phyloP scores from a whole-genome alignment of 1,140 invertebrate species.

The Dryas iulia region DNA sequence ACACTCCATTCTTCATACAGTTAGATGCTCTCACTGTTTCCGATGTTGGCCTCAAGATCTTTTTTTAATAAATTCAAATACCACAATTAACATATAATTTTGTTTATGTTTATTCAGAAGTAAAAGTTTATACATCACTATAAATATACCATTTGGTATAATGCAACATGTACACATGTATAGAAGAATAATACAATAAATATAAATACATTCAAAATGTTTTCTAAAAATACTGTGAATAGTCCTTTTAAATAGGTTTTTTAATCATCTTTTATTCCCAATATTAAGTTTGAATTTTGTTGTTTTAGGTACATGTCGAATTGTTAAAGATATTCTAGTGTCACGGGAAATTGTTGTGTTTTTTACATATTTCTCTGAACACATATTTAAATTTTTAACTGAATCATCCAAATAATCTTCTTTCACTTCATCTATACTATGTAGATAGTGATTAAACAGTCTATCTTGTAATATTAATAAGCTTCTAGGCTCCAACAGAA shows the following conservation, averaged over 20 bases:
- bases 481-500: constrained; percentile 93
- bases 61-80: no score
- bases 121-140: no score
- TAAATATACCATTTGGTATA: no score
- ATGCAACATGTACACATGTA: no score
- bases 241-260: no score
- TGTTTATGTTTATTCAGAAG: no score
- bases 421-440: constrained; percentile 91
- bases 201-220: not conserved
- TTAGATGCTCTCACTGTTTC: no score
- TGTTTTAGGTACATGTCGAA: constrained; percentile 95
- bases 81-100: no score
- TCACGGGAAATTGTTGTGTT: constrained; percentile 82
- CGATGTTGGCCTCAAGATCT: no score
- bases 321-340: constrained; percentile 94
- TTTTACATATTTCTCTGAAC: constrained; percentile 79
- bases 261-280: constrained; percentile 82
- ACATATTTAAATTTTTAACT: constrained; percentile 85
- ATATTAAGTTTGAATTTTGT: constrained; percentile 82
- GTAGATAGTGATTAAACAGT: constrained; percentile 92
- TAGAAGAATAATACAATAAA: not conserved
- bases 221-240: not conserved
- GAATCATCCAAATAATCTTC: constrained; percentile 85
- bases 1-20: no score
- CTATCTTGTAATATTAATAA: constrained; percentile 91